These are phyloP conservation scores for Frankliniella intonsa DNA, from an alignment of 2,888 invertebrate species.

Conservation along the genomic window DNA sequence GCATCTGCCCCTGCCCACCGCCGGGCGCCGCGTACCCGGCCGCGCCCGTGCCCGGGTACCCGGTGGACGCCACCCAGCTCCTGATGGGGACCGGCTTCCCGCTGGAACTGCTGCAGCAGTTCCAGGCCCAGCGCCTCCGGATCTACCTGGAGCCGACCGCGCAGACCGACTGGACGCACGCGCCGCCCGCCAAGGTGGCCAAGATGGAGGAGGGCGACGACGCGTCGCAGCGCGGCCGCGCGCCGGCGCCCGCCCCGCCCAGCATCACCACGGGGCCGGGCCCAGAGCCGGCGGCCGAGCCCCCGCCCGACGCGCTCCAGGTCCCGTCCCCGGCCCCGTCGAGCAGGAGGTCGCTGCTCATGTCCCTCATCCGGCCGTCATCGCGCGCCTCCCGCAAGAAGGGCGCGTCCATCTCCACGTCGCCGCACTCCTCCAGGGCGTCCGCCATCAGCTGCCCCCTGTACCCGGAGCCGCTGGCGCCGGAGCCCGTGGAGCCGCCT, in stretches of 20 bases:
- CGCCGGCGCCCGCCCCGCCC: not conserved
- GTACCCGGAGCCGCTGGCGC: not conserved
- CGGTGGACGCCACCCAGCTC: not conserved
- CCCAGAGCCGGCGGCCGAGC: not conserved
- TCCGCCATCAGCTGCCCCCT: not conserved
- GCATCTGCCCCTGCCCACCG: not conserved
- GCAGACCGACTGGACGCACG: not conserved
- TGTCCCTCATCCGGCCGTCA: conserved; percentile 6
- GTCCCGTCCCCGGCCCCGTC: not conserved
- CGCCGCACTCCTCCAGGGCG: not conserved
- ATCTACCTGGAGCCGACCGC: not conserved
- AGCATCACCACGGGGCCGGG: conserved; percentile 13
- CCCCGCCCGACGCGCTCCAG: not conserved
- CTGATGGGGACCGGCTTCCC: not conserved
- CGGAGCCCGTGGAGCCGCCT: not conserved
- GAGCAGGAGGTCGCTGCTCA: not conserved
- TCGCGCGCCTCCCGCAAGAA: not conserved
- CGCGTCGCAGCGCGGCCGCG: not conserved
- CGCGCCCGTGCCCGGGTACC: not conserved
- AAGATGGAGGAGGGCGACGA: conserved; percentile 2
- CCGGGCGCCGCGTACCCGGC: not conserved
- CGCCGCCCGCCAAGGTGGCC: conserved; percentile 21
- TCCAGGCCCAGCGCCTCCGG: not conserved
- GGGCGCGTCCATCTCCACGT: conserved; percentile 1
- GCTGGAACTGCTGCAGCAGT: not conserved